Percentiles rank a stretch among this genome's conserved stretches.
Conservation (phyloP, 30 jellyfish, hydroid and myxozoan genomes). For the Rhopilema esculentum region DNA sequence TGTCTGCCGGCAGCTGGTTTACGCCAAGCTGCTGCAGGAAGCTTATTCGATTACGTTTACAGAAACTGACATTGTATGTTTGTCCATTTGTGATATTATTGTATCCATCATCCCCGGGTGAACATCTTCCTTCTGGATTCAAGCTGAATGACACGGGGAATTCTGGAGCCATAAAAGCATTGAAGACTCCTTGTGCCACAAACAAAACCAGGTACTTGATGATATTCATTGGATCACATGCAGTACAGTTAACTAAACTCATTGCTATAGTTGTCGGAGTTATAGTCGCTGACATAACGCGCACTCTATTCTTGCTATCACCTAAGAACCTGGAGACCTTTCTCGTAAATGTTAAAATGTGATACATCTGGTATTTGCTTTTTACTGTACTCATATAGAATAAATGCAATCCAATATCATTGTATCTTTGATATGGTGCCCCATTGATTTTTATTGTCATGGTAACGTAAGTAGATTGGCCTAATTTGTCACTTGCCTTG, state of each 20-base stretch:
- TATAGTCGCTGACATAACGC: conserved; percentile 16
- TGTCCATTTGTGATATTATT: conserved; percentile 8
- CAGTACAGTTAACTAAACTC: conserved; percentile 48
- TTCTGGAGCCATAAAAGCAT: conserved; percentile 57
- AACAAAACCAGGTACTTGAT: background rate
- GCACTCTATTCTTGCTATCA: conserved; percentile 22
- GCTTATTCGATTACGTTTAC: conserved; percentile 11
- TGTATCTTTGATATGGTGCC: conserved; percentile 37
- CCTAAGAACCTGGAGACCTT: conserved; percentile 53
- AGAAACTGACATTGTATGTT: conserved; percentile 43
- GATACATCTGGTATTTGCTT: conserved; percentile 28
- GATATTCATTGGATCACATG: conserved; percentile 32
- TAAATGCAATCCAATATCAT: conserved; percentile 21
- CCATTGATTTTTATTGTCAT: conserved; percentile 54
- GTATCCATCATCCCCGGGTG: background rate
- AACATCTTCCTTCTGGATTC: conserved; percentile 38
- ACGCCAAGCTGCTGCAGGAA: conserved; percentile 12
- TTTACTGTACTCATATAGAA: conserved; percentile 1
- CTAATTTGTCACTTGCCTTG: conserved; percentile 85
- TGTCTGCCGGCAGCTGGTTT: conserved; percentile 21
- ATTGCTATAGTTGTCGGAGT: conserved; percentile 20
- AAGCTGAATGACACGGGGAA: conserved; percentile 38
- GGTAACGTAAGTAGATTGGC: conserved; percentile 54
- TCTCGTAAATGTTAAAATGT: conserved; percentile 52
- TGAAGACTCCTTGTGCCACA: conserved; percentile 5